Base-by-base conservation (phyloP, 2,797 vertebrate genomes). In the Hafferia zeledoni region DNA sequence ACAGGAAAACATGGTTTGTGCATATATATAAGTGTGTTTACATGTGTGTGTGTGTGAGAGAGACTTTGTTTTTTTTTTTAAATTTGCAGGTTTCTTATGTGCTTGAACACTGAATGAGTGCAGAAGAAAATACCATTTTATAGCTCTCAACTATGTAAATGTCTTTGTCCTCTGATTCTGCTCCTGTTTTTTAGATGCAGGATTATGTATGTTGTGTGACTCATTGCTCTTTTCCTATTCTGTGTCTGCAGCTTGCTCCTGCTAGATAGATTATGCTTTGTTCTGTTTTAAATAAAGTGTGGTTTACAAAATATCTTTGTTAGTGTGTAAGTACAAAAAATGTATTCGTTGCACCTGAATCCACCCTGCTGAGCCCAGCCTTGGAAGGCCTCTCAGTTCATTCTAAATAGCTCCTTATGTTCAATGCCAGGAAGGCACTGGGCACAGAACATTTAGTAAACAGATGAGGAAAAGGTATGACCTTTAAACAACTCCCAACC, bases 171-270 rank as follows among this genome's bases (percentile, higher is more conserved):
- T 95, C 70, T 61, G 49, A 71, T 74, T 93, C 50, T 79, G 41
- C 56, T 87, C 39, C 83, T 84, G 83, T 79, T 89, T 97, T 69
- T 87, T 64, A 76, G 57, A 86, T 95, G 71, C 61, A 81, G 69
- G 80, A 78, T 94, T 96, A 61, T 95, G 87, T 94, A 89, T 90
- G 67, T 92, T 93, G 31, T 59, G 80, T 94, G 90, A 95, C 67
- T 96, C 88, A 93, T 53, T 91, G 70, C 83, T 87, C 39, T 80
- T 92, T 85, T 91, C 57, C 53, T 81, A 2, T 87, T 94, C 68
- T 57, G 22, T 91, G 80, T 83, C 88, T 90, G 86, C 63, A 94
- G 83, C 69, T 83, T 93, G 55, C 50, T 93, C 39, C 83, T 94
- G 85, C 87, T 94, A 79, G 79, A 72, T 69, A 13, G 56, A 53